These are phyloP conservation scores for Hiodon alosoides DNA, from an alignment of 2,113 vertebrate genomes.

Conservation along the genomic window DNA sequence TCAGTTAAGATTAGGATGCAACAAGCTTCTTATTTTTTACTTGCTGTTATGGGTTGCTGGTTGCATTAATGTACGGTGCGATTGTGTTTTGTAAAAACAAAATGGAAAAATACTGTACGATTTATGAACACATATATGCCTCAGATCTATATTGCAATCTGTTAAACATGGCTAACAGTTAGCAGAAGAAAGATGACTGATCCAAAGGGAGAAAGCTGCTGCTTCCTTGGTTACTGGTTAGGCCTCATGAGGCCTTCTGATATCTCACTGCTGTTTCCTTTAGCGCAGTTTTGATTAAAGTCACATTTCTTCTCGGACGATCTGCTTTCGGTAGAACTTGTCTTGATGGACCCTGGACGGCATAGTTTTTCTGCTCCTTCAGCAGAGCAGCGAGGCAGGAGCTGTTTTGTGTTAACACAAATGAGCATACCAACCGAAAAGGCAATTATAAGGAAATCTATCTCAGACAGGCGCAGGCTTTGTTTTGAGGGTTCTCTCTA, in stretches of 20 bases:
- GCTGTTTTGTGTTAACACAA: neutral
- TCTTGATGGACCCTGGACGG: neutral
- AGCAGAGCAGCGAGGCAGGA: neutral
- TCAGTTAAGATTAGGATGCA: no score
- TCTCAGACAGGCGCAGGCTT: neutral
- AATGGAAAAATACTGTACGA: no score
- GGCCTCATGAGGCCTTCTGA: neutral
- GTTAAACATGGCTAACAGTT: neutral
- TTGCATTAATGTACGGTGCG: no score
- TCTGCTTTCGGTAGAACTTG: neutral
- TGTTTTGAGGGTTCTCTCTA: neutral
- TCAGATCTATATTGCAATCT: no score
- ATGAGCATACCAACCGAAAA: neutral
- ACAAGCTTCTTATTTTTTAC: no score
- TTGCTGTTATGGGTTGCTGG: no score
- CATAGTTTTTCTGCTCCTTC: neutral
- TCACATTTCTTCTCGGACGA: neutral
- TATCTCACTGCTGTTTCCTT: neutral
- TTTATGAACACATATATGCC: no score
- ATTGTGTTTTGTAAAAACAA: no score
- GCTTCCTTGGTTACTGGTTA: no score
- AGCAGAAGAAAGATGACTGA: neutral
- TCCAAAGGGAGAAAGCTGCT: neutral
- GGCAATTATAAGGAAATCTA: neutral
- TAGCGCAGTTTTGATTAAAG: neutral